phyloP scores from a whole-genome alignment of 1,140 invertebrate species.

The Sinonovacula constricta region DNA sequence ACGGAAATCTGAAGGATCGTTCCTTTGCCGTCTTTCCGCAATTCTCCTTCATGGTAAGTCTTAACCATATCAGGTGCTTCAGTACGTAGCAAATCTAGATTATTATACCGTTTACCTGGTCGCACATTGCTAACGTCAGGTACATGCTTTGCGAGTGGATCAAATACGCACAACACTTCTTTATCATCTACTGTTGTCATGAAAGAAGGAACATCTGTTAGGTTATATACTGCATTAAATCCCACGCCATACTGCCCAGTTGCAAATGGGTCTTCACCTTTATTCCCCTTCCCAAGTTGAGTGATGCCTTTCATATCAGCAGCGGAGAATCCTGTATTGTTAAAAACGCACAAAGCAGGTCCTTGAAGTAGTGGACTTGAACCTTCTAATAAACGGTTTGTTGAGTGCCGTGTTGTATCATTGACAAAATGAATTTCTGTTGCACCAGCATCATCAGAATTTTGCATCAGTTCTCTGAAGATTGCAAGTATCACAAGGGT shows the following conservation, averaged over 20 bases:
- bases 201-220: no score
- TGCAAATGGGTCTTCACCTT: slow-evolving; percentile 16
- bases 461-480: slow-evolving; percentile 44
- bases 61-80: neutral
- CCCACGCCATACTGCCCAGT: slow-evolving; percentile 31
- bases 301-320: slow-evolving; percentile 27
- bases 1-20: slow-evolving; percentile 65
- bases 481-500: slow-evolving; percentile 1
- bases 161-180: slow-evolving; percentile 38
- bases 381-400: neutral
- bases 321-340: slow-evolving; percentile 12
- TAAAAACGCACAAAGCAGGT: slow-evolving; percentile 37
- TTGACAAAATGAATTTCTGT: no score
- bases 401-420: neutral
- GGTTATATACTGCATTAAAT: slow-evolving; percentile 41
- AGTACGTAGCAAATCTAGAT: neutral
- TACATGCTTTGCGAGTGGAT: slow-evolving; percentile 16
- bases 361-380: slow-evolving; percentile 11
- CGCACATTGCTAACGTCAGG: slow-evolving; percentile 2
- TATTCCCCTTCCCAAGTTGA: slow-evolving; percentile 18
- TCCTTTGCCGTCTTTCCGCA: slow-evolving; percentile 22
- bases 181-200: slow-evolving; percentile 5
- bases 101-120: slow-evolving; percentile 15
- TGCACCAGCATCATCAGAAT: slow-evolving; percentile 41
- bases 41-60: slow-evolving; percentile 11